Base-by-base conservation (phyloP, 2,888 invertebrate genomes). In the Ochropacha duplaris region DNA sequence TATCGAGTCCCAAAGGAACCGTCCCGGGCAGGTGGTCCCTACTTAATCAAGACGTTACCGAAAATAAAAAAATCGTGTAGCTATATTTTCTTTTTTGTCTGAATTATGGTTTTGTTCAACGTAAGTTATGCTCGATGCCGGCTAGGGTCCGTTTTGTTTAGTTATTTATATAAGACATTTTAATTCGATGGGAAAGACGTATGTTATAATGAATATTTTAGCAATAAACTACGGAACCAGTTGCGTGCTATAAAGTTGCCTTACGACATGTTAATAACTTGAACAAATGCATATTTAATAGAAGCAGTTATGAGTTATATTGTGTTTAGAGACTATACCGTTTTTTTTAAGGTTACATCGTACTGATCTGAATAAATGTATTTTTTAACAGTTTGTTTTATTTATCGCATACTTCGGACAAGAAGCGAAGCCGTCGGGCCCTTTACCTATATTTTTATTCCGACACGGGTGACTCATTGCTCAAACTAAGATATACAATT, bases 41-140 rank as follows among this genome's bases (percentile, higher is more conserved):
- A 89, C 89, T 92, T 92, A 92, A 92, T 92, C 92, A 92, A 92
- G 92, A 92, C 83, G 92, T 92, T 90, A 90, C 91, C 86, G 81
- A 91, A 90, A 87, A 81, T 79, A 84, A 87, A 89, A 82, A 86
- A 85, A 85, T 80, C 79, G 66, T 78, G 78, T 72, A 81, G 79
- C 84, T 79, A 87, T 86, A 86, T 87, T 83, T 87, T 80, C 82
- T 88, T 88, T 87, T 87, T 86, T 86, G 81, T 69, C 79, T 90
- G 88, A 91, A 83, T 90, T 90, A 91, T 89, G 76, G 82, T 83
- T 87, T 80, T 83, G 84, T 81, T 82, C 79, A 73, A 68, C 72
- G 68, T 86, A 85, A 92, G 81, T 91, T 90, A 91, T 86, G 76
- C 68, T 71, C 64, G 70, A 71, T 72, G 72, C 66, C 66, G 79